Evolutionary conservation across 2,888 invertebrate genomes (phyloP).

Genomic region (Agrotis ipsilon): DNA sequence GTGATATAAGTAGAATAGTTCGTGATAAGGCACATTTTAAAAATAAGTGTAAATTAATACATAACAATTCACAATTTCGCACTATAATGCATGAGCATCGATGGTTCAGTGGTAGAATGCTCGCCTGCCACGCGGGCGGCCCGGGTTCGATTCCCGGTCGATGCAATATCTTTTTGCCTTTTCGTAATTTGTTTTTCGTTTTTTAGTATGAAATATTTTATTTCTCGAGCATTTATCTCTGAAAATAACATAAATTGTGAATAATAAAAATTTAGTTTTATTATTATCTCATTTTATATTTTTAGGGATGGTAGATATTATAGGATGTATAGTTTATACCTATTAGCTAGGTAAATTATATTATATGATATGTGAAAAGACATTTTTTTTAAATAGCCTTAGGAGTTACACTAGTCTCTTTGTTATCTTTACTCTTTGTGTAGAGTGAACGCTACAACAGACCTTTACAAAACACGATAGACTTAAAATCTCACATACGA

Average conservation of each 20-base stretch:
- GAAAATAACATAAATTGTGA: too few species aligned
- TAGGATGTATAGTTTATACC: too few species aligned
- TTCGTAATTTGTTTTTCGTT: not conserved
- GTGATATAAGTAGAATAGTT: too few species aligned
- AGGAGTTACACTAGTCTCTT: too few species aligned
- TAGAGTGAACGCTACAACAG: constrained; percentile 47
- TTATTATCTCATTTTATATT: too few species aligned
- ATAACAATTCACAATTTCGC: not conserved
- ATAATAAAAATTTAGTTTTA: too few species aligned
- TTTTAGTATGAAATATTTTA: not conserved
- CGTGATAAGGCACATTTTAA: too few species aligned
- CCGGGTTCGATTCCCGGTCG: constrained; percentile 88
- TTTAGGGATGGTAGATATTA: too few species aligned
- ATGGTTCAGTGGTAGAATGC: constrained; percentile 91
- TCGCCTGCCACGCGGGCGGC: constrained; percentile 90
- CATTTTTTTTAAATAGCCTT: too few species aligned
- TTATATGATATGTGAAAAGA: too few species aligned
- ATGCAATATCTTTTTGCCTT: constrained; percentile 71
- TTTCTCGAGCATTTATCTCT: too few species aligned
- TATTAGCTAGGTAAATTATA: too few species aligned
- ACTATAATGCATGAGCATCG: constrained; percentile 76
- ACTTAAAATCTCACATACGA: constrained; percentile 40
- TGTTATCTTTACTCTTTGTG: constrained; percentile 29
- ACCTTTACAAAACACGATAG: constrained; percentile 50
- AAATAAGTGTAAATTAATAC: not conserved